phyloP scores from a whole-genome alignment of 1,140 invertebrate species.

The Ceratina calcarata region DNA sequence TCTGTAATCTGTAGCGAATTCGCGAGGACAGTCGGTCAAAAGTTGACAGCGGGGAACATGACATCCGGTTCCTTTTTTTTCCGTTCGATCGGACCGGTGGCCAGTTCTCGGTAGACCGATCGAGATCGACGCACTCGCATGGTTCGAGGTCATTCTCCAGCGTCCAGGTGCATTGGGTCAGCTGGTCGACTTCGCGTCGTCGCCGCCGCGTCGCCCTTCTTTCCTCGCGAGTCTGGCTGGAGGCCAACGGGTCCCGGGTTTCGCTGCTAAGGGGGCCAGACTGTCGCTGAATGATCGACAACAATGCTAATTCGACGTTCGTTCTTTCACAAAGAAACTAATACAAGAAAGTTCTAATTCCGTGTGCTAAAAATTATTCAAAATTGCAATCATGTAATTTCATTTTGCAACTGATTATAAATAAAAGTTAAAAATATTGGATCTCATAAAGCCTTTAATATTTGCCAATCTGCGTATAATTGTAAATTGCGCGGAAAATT shows the following conservation, averaged over 20 bases:
- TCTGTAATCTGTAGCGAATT: not conserved
- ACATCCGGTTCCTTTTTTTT: constrained; percentile 44
- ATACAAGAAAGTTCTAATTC: not conserved
- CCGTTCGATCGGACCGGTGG: constrained; percentile 13
- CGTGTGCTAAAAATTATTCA: too few relatives aligned
- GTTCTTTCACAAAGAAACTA: not conserved
- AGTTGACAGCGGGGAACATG: not conserved
- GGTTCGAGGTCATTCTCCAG: constrained; percentile 55
- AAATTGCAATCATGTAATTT: too few relatives aligned
- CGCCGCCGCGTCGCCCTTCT: constrained; percentile 55
- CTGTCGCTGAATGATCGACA: not conserved
- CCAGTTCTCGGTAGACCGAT: constrained; percentile 15
- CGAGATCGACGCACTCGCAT: constrained; percentile 43
- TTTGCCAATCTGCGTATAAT: too few relatives aligned
- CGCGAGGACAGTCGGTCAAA: not conserved
- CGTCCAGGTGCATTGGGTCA: constrained; percentile 61
- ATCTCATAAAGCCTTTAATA: too few relatives aligned
- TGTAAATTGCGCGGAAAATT: too few relatives aligned
- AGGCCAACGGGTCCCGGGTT: constrained; percentile 34
- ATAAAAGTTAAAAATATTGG: too few relatives aligned
- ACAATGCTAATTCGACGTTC: not conserved
- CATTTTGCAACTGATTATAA: too few relatives aligned
- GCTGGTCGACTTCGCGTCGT: constrained; percentile 58
- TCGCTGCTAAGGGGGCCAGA: constrained; percentile 7
- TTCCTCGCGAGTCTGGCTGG: constrained; percentile 45